phyloP scores from a whole-genome alignment of 2,888 invertebrate species.

The Spicauda simplicius region DNA sequence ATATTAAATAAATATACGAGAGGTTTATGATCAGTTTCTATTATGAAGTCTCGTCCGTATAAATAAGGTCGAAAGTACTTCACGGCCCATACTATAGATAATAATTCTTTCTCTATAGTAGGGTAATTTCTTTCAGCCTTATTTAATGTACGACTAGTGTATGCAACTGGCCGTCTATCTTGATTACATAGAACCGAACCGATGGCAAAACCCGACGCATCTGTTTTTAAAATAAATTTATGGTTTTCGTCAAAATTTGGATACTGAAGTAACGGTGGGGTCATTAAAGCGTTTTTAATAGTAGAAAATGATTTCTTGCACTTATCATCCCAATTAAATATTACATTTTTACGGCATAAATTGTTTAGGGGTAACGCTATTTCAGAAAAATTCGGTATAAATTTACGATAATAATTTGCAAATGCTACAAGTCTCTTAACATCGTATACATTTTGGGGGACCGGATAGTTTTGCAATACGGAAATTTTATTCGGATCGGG shows the following conservation, averaged over 20 bases:
- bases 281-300: constrained; percentile 15
- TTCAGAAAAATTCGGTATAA: constrained; percentile 30
- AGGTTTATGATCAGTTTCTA: constrained; percentile 32
- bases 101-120: constrained; percentile 31
- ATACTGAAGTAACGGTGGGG: constrained; percentile 38
- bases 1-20: constrained; percentile 26
- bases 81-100: constrained; percentile 34
- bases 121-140: too few relatives aligned
- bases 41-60: constrained; percentile 26
- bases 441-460: constrained; percentile 11
- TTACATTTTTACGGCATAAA: constrained; percentile 32
- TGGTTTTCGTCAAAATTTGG: constrained; percentile 33
- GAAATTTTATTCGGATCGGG: constrained; percentile 34
- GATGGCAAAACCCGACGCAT: constrained; percentile 34
- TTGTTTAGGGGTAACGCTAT: constrained; percentile 16
- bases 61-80: constrained; percentile 36
- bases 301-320: constrained; percentile 16
- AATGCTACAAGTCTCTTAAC: constrained; percentile 1
- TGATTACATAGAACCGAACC: constrained; percentile 34
- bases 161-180: constrained; percentile 31
- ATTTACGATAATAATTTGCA: constrained; percentile 35
- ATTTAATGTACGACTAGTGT: constrained; percentile 32
- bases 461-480: constrained; percentile 36
- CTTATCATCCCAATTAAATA: constrained; percentile 30
- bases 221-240: constrained; percentile 36